Conservation (phyloP, 2,797 vertebrate genomes). For the Rhyacichthys aspro region DNA sequence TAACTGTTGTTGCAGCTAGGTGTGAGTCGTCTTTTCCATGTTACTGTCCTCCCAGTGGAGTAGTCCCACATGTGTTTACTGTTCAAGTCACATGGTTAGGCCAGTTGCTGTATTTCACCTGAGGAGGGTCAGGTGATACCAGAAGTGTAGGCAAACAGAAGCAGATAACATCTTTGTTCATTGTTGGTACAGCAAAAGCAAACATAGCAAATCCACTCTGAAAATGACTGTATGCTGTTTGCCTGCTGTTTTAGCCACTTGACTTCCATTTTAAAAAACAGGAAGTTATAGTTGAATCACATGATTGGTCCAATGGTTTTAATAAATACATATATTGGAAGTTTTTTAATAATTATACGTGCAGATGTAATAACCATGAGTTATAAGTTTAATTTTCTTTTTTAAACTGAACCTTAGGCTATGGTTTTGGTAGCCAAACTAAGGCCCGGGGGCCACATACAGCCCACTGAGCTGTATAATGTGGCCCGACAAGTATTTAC, state of each 20-base stretch:
- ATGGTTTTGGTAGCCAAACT: too few species aligned
- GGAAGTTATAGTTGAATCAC: too few species aligned
- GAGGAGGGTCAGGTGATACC: conserved; percentile 56
- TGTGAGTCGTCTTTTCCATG: conserved; percentile 20
- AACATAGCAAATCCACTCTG: conserved; percentile 9
- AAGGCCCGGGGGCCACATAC: too few species aligned
- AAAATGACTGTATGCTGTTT: neutral
- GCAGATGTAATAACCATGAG: too few species aligned
- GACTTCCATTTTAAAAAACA: too few species aligned
- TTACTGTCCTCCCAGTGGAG: conserved; percentile 39
- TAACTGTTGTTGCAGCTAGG: neutral
- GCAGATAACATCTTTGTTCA: conserved; percentile 53
- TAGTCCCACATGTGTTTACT: conserved; percentile 66
- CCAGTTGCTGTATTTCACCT: conserved; percentile 44
- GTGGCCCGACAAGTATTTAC: too few species aligned
- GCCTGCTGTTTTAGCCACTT: neutral
- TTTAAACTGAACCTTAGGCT: conserved; percentile 29
- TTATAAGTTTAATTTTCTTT: neutral
- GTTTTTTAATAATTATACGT: too few species aligned
- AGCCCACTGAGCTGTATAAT: too few species aligned
- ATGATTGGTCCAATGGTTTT: too few species aligned
- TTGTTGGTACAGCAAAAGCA: conserved; percentile 25
- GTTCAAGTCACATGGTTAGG: conserved; percentile 60
- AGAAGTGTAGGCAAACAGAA: conserved; percentile 61
- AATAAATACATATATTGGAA: too few species aligned